These are phyloP conservation scores for Petrophora chlorosata DNA, from an alignment of 2,888 invertebrate species.

Conservation along the genomic window DNA sequence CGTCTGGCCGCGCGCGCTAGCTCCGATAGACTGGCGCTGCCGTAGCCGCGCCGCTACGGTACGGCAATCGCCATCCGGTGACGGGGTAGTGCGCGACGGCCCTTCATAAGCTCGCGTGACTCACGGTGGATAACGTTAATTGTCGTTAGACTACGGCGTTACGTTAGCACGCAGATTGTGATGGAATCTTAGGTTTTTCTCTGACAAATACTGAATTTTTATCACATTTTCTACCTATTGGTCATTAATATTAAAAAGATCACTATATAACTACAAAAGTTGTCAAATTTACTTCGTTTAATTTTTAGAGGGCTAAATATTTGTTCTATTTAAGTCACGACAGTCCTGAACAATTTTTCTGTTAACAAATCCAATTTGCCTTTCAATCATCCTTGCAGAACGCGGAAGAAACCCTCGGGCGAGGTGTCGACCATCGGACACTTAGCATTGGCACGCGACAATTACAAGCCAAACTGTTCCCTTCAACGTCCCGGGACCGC, in stretches of 20 bases:
- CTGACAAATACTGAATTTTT: slow-evolving; percentile 28
- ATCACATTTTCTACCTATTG: too few relatives aligned
- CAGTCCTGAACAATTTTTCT: slow-evolving; percentile 6
- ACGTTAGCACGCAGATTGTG: slow-evolving; percentile 14
- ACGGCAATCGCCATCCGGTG: slow-evolving; percentile 51
- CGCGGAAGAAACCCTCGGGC: slow-evolving; percentile 38
- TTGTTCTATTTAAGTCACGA: neutral
- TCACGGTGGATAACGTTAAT: slow-evolving; percentile 11
- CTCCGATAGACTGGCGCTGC: slow-evolving; percentile 27
- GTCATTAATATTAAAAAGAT: too few relatives aligned
- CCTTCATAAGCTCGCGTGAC: slow-evolving; percentile 64
- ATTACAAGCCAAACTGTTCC: slow-evolving; percentile 47
- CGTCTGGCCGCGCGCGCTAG: slow-evolving; percentile 52
- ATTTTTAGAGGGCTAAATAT: too few relatives aligned
- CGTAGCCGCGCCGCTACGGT: slow-evolving; percentile 39
- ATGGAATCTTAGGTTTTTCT: neutral
- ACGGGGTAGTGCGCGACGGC: slow-evolving; percentile 60
- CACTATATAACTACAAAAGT: too few relatives aligned
- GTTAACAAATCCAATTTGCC: slow-evolving; percentile 24
- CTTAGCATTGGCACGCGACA: slow-evolving; percentile 53
- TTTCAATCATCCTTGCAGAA: slow-evolving; percentile 28
- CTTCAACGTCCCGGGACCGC: slow-evolving; percentile 37
- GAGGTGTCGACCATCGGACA: slow-evolving; percentile 33
- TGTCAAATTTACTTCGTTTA: too few relatives aligned
- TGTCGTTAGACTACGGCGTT: slow-evolving; percentile 32